phyloP scores from a whole-genome alignment of 30 jellyfish, hydroid and myxozoan species.

The Turritopsis dohrnii region DNA sequence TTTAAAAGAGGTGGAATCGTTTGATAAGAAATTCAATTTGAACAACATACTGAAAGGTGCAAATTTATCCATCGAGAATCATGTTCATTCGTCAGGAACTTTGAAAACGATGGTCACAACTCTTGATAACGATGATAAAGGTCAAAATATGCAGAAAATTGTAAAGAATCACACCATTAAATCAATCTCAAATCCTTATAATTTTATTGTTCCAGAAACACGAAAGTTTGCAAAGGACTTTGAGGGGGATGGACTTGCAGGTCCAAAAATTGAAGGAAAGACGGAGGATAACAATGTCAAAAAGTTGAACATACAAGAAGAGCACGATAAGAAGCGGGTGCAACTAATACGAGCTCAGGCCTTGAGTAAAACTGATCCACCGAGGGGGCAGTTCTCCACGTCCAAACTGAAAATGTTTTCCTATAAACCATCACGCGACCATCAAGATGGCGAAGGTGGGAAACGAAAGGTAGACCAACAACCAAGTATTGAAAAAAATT shows the following conservation, averaged over 20 bases:
- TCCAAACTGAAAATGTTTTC: slow-evolving; percentile 24
- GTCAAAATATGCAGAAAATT: background rate
- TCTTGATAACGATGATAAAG: slow-evolving; percentile 2
- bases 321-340: slow-evolving; percentile 11
- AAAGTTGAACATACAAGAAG: background rate
- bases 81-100: slow-evolving; percentile 2
- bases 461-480: background rate
- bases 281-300: background rate
- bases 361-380: slow-evolving; percentile 6
- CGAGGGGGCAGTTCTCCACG: slow-evolving; percentile 29
- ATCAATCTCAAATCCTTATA: slow-evolving; percentile 13
- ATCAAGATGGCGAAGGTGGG: background rate
- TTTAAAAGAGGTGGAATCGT: slow-evolving; percentile 13
- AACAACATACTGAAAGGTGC: slow-evolving; percentile 17
- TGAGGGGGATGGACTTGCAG: background rate
- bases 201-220: slow-evolving; percentile 14
- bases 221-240: background rate
- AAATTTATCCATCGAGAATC: slow-evolving; percentile 4
- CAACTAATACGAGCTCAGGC: slow-evolving; percentile 27
- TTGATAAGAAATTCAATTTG: slow-evolving; percentile 1
- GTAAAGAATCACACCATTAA: slow-evolving; percentile 13
- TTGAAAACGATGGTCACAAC: background rate
- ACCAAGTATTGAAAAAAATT: background rate
- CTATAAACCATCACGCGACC: slow-evolving; percentile 11
- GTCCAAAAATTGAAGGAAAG: background rate